Base-by-base conservation (phyloP, 2,888 invertebrate genomes). In the Trissolcus japonicus region DNA sequence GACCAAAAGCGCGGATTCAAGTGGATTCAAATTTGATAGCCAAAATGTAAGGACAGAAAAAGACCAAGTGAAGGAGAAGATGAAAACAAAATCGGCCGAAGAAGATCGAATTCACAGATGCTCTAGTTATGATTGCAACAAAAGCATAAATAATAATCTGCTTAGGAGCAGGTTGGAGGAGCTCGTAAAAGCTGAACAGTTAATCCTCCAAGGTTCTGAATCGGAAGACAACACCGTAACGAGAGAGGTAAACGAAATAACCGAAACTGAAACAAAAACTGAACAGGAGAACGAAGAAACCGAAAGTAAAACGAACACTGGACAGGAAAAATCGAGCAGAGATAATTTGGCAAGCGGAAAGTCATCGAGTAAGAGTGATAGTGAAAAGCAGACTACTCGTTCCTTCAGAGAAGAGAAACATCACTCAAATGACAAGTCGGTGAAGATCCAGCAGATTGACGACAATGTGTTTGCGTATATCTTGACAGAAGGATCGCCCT, bases 401-500 rank as follows among this genome's bases (percentile, higher is more conserved):
- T 35, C 11, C 9, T 35, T 35, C 9, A 51, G 56, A 19, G 65
- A 67, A n/a, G 14, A 60, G 59, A 50, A 43, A 29, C 25, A 61
- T 40, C 6, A 0, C 43, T 56, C 46, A 11, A 50, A 61, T 35
- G 25, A 48, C 29, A 65, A 67, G 59, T 13, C 40, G 19, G 4
- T 41, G 19, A 25, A 61, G 61, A 60, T 57, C 54, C 56, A 57
- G 16, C 11, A 14, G 11, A 29, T n/a, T 13, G 25, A 6, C 13
- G 71, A 76, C 2, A 67, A 29, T 56, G 21, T 75, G 0, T 72
- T 75, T 50, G 80, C 84, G 1, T 86, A 86, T 55, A 76, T 88
- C 9, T 82, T 88, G 3, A 84, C 86, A 0, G 88, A 88, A 80
- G 88, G 87, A 55, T 86, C 86, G 2, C 87, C 87, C 0, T 82